Evolutionary conservation across 2,113 vertebrate genomes (phyloP).

Genomic region (Prolemur simus): DNA sequence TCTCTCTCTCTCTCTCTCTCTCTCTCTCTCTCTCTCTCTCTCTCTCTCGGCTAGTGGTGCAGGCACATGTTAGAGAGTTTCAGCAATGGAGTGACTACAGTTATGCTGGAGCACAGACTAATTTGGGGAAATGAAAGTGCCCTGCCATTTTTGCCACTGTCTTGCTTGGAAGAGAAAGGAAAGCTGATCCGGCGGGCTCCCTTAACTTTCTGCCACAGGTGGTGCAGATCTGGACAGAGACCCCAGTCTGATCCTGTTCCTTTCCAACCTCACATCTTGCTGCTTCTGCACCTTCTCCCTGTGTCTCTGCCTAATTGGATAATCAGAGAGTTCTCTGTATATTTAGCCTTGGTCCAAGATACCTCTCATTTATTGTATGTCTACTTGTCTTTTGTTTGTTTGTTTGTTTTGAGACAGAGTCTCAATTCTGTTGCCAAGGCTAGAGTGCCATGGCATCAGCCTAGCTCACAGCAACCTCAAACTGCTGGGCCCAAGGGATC

Average conservation of each 20-base stretch:
- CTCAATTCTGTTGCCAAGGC: no score
- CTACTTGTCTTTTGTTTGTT: no score
- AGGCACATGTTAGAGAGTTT: not conserved
- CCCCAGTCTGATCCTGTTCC: fast-evolving
- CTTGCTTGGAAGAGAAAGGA: not conserved
- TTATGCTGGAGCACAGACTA: not conserved
- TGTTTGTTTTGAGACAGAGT: no score
- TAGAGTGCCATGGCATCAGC: no score
- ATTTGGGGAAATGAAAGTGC: not conserved
- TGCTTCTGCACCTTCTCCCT: not conserved
- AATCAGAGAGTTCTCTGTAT: not conserved
- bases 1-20: not conserved
- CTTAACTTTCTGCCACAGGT: not conserved
- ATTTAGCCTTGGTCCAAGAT: not conserved
- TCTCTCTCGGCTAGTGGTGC: not conserved
- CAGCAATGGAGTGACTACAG: not conserved
- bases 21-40: not conserved
- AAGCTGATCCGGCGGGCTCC: not conserved
- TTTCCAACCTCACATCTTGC: not conserved
- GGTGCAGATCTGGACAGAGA: not conserved
- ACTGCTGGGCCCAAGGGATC: no score
- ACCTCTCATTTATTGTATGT: not conserved
- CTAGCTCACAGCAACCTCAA: no score
- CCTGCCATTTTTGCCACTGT: not conserved
- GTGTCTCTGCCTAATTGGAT: not conserved